Percentiles rank a stretch among this genome's conserved stretches.
Conservation (phyloP, 2,888 invertebrate species). For the Heliconius hortense region DNA sequence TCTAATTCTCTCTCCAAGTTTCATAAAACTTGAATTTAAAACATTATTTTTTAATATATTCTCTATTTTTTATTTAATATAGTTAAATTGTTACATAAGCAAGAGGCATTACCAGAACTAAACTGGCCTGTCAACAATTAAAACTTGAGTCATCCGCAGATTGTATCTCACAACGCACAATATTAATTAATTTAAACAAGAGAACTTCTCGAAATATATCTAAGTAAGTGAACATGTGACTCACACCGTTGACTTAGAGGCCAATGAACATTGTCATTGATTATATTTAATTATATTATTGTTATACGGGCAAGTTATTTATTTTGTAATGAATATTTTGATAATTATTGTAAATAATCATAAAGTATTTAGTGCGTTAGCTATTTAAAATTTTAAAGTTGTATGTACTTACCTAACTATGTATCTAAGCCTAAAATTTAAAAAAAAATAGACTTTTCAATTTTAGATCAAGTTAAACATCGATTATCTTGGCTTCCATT, state of each 20-base stretch:
- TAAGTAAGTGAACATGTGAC: conserved; percentile 21
- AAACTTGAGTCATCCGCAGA: conserved; percentile 43
- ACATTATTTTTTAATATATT: background rate
- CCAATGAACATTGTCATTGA: conserved; percentile 27
- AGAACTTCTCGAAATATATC: conserved; percentile 23
- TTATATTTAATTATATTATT: conserved; percentile 17
- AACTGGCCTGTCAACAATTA: conserved; percentile 15
- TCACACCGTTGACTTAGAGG: conserved; percentile 23
- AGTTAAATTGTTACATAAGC: background rate
- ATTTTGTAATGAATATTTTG: too few relatives aligned
- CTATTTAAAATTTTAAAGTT: background rate
- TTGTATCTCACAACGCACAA: conserved; percentile 40
- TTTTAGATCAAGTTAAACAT: background rate
- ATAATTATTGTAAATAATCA: background rate
- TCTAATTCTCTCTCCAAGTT: too few relatives aligned
- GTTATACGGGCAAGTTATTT: background rate
- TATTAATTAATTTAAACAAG: conserved; percentile 51
- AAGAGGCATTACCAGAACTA: background rate
- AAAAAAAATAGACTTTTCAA: background rate
- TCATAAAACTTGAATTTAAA: background rate
- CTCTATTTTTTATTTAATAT: background rate
- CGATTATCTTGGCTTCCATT: background rate
- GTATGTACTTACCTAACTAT: too few relatives aligned
- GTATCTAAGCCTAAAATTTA: background rate
- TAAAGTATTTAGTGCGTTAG: background rate